These are phyloP conservation scores for Ptychoptera contaminata DNA, from an alignment of 2,888 invertebrate species.

Conservation along the genomic window DNA sequence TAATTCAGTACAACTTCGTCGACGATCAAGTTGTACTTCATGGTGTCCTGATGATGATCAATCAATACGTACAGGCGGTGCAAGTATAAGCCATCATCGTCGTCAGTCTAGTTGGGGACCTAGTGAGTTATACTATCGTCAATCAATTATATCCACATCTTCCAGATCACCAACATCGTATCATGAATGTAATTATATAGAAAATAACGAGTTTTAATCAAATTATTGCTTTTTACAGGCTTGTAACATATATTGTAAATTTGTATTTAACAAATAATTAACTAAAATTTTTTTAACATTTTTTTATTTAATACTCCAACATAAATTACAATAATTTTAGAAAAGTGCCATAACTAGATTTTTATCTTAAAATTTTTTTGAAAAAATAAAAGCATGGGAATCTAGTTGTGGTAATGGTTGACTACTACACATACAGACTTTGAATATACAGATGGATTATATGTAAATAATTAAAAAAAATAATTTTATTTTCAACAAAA, in stretches of 20 bases:
- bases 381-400: no score
- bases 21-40: conserved; percentile 22
- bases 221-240: no score
- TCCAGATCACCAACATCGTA: conserved; percentile 65
- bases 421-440: no score
- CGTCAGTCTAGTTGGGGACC: conserved; percentile 31
- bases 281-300: no score
- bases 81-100: conserved; percentile 2
- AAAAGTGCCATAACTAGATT: not conserved
- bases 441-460: no score
- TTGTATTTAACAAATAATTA: no score
- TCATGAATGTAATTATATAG: conserved; percentile 66
- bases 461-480: no score
- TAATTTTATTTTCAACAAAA: no score
- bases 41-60: conserved; percentile 18
- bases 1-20: conserved; percentile 12
- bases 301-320: not conserved
- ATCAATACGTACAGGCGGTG: conserved; percentile 8
- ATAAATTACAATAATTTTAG: not conserved
- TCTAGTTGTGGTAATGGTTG: no score
- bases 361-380: not conserved
- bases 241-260: no score
- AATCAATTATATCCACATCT: conserved; percentile 61
- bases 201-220: conserved; percentile 10
- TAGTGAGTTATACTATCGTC: conserved; percentile 33